These are phyloP conservation scores for Carcina quercana DNA, from an alignment of 2,888 invertebrate genomes.

Conservation along the genomic window DNA sequence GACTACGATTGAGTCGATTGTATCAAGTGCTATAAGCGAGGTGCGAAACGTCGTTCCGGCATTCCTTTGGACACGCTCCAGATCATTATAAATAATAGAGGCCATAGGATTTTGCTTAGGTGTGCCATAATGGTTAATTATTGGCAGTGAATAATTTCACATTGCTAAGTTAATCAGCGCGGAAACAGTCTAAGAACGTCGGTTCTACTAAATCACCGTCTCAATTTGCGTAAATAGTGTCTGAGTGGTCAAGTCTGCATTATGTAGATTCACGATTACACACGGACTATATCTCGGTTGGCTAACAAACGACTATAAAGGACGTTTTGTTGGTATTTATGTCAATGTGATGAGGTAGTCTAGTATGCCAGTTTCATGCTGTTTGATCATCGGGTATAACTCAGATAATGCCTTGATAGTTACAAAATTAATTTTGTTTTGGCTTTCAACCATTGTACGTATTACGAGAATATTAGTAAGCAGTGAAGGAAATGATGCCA, in stretches of 20 bases:
- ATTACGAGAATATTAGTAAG: no score
- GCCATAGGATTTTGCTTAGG: conserved; percentile 18
- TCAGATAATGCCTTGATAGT: no score
- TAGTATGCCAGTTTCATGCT: no score
- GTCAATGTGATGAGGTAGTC: no score
- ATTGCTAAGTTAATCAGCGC: conserved; percentile 7
- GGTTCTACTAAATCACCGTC: conserved; percentile 9
- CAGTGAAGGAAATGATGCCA: no score
- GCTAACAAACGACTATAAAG: conserved; percentile 11
- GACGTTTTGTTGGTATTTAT: no score
- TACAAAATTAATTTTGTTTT: no score
- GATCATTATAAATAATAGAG: conserved; percentile 41
- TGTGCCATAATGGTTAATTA: conserved; percentile 1
- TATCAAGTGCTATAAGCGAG: conserved; percentile 1
- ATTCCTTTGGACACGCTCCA: conserved; percentile 60
- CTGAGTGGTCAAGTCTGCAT: neutral
- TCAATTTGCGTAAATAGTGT: conserved; percentile 3
- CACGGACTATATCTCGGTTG: conserved; percentile 10
- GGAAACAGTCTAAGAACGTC: conserved; percentile 6
- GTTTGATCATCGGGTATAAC: no score
- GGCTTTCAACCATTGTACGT: no score
- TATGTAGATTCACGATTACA: conserved; percentile 10
- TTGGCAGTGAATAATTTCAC: conserved; percentile 8
- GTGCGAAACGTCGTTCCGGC: conserved; percentile 36
- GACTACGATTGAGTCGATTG: conserved; percentile 33